phyloP scores from a whole-genome alignment of 35 echinoderm and acorn worm species.

The Chiridota heheva region DNA sequence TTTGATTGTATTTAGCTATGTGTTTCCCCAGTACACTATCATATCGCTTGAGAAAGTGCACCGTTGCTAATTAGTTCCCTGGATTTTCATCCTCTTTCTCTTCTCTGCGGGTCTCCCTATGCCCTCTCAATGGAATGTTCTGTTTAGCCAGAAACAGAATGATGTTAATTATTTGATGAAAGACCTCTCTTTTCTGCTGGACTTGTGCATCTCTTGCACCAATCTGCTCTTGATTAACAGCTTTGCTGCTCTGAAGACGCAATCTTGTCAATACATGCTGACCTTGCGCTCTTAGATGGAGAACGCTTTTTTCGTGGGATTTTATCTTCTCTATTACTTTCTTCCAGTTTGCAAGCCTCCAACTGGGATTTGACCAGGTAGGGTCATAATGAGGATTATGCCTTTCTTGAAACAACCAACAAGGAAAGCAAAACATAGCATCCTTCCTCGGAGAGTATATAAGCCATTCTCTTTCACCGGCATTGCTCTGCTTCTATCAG shows the following conservation, averaged over 20 bases:
- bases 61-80: neutral
- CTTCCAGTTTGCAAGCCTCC: neutral
- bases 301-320: neutral
- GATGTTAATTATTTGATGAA: neutral
- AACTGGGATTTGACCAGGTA: neutral
- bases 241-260: neutral
- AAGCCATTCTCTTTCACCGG: slow-evolving; percentile 20
- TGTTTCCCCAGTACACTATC: slow-evolving; percentile 8
- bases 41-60: neutral
- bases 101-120: slow-evolving; percentile 3
- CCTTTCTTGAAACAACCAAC: neutral
- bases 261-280: neutral
- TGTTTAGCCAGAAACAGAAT: slow-evolving; percentile 11
- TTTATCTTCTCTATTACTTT: neutral
- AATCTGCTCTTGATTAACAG: slow-evolving; percentile 3
- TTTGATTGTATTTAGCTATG: neutral
- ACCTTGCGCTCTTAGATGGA: neutral
- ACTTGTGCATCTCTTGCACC: neutral
- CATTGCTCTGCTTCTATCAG: no score
- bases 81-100: neutral
- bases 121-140: slow-evolving; percentile 28
- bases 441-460: neutral
- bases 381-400: neutral
- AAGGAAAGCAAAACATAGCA: neutral
- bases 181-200: neutral